These are phyloP conservation scores for Zonotrichia leucophrys DNA, from an alignment of 2,113 vertebrate genomes.

Conservation along the genomic window DNA sequence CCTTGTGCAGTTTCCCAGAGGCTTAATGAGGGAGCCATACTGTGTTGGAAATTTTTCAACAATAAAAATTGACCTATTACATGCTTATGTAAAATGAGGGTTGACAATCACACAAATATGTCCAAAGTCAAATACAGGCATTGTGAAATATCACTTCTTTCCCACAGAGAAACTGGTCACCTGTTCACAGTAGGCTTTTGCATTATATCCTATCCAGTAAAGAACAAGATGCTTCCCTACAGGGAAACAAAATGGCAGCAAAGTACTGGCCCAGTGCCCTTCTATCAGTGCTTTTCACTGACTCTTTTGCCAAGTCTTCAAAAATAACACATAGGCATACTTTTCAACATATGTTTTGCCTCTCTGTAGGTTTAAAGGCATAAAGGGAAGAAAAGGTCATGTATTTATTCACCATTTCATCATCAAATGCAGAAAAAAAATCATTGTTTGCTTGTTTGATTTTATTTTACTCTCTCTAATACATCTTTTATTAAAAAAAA, in stretches of 20 bases:
- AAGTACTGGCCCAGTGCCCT: slow-evolving; percentile 37
- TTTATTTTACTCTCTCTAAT: neutral
- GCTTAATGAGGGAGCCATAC: slow-evolving; percentile 34
- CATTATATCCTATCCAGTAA: slow-evolving; percentile 42
- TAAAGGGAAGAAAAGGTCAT: slow-evolving; percentile 24
- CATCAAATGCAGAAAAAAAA: neutral
- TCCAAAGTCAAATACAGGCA: slow-evolving; percentile 32
- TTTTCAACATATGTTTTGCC: slow-evolving; percentile 51
- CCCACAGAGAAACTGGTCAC: slow-evolving; percentile 49
- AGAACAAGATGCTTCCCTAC: slow-evolving; percentile 53
- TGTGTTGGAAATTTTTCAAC: slow-evolving; percentile 50
- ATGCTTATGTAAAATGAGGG: slow-evolving; percentile 45
- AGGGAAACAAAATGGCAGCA: slow-evolving; percentile 52
- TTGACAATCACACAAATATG: slow-evolving; percentile 43
- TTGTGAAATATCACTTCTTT: slow-evolving; percentile 60
- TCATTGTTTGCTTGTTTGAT: slow-evolving; percentile 15
- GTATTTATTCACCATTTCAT: neutral
- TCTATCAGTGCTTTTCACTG: slow-evolving; percentile 43
- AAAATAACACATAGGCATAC: slow-evolving; percentile 49
- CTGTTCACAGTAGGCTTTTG: slow-evolving; percentile 49
- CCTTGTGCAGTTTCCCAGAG: slow-evolving; percentile 29
- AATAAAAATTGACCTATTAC: slow-evolving; percentile 48
- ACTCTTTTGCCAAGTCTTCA: slow-evolving; percentile 55
- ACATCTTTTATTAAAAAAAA: neutral
- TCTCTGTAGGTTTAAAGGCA: slow-evolving; percentile 35